A percentile compares a stretch with the other conserved stretches of the same genome.
These are phyloP conservation scores for Ammodytes marinus DNA, from an alignment of 2,113 vertebrate genomes.

Conservation along the genomic window DNA sequence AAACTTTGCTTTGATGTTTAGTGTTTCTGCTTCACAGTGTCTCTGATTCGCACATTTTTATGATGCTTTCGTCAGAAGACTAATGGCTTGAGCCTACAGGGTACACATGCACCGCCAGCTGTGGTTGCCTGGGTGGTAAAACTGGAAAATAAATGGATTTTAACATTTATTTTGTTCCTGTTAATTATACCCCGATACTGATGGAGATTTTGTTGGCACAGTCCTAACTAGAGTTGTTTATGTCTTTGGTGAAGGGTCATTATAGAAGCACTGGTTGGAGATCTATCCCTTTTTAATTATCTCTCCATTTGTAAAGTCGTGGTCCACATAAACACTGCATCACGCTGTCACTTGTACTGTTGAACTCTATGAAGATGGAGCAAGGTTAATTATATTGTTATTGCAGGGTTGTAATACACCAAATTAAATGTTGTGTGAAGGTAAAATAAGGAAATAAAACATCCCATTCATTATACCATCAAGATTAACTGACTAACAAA, in stretches of 20 bases:
- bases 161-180: slow-evolving; percentile 43
- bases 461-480: not conserved
- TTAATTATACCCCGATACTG: slow-evolving; percentile 50
- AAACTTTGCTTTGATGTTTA: slow-evolving; percentile 9
- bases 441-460: slow-evolving; percentile 23
- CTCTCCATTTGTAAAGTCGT: slow-evolving; percentile 56
- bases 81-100: slow-evolving; percentile 37
- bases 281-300: slow-evolving; percentile 69
- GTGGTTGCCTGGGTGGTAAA: slow-evolving; percentile 26
- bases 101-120: slow-evolving; percentile 27
- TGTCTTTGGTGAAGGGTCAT: slow-evolving; percentile 64
- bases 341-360: slow-evolving; percentile 49
- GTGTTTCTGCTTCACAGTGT: not conserved
- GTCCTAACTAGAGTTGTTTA: slow-evolving; percentile 66
- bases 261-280: slow-evolving; percentile 43
- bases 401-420: slow-evolving; percentile 21
- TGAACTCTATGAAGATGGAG: slow-evolving; percentile 52
- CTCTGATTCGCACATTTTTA: slow-evolving; percentile 17
- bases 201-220: slow-evolving; percentile 49
- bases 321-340: slow-evolving; percentile 53
- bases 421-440: slow-evolving; percentile 18
- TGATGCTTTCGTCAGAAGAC: slow-evolving; percentile 31
- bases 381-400: slow-evolving; percentile 58
- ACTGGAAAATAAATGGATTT: slow-evolving; percentile 56
- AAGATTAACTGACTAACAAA: not conserved